Base-by-base conservation (phyloP, 2,797 vertebrate genomes). In the Chiroxiphia lanceolata region DNA sequence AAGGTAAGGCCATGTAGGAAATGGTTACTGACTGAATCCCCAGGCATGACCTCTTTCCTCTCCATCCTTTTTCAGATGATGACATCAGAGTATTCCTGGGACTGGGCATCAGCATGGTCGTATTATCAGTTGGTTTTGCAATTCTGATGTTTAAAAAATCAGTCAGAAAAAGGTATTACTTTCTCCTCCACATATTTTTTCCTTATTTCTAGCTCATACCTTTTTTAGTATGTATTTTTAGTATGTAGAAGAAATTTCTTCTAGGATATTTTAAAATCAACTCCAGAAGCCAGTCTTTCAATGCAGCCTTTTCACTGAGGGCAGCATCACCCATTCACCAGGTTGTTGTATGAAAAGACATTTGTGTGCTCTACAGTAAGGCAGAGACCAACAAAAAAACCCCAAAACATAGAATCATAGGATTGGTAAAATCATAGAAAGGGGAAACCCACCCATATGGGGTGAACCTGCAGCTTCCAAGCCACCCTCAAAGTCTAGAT, bases 111-210 rank as follows among this genome's bases (percentile, higher is more conserved):
- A 83, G 94, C 27, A 3, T 91, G 23, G 8, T 88, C 5, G 4
- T 26, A 3, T 14, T 97, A 2, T 96, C 97, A 0, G 4, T 94
- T 21, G 56, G 90, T 26, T 78, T 87, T 51, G 47, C 97, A 40
- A 16, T 87, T 21, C 86, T 94, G 54, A 94, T 97, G 89, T 92
- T 97, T 61, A 98, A 97, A 68, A 98, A 97, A 47, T 95, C 97
- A 1, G 87, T 96, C 87, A 97, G 97, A 47, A 97, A 88, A 86
- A 95, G 98, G 98, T 98, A 98, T 42, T 9, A 2, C 27, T 95
- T 97, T n/a, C 86, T 48, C 38, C 50, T 64, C 31, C 17, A 1
- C 4, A 1, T 4, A 40, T 53, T 65, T 81, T 60, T 13, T 19
- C 38, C 61, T 64, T 3, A 6, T 64, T 61, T 65, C 69, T 23